These are phyloP conservation scores for Sylvicola cinctus DNA, from an alignment of 2,888 invertebrate species.

Conservation along the genomic window DNA sequence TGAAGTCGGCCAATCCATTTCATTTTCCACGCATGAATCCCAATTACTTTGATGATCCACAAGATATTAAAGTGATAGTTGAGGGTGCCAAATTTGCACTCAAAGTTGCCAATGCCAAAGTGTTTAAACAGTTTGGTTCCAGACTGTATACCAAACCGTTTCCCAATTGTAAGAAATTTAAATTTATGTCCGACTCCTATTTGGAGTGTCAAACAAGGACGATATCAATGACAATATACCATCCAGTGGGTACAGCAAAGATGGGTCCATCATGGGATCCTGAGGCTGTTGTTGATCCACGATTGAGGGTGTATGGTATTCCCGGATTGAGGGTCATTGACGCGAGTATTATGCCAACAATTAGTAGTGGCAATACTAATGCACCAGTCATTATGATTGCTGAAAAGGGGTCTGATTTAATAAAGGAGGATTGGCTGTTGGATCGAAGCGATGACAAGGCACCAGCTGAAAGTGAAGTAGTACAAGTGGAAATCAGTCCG, in stretches of 20 bases:
- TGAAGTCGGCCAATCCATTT: constrained; percentile 65
- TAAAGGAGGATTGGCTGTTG: constrained; percentile 57
- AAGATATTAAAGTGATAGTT: constrained; percentile 58
- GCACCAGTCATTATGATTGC: constrained; percentile 85
- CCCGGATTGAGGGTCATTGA: constrained; percentile 63
- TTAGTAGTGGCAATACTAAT: constrained; percentile 76
- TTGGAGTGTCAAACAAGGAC: constrained; percentile 74
- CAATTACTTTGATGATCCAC: constrained; percentile 70
- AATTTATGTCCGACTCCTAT: constrained; percentile 60
- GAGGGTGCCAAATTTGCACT: constrained; percentile 65
- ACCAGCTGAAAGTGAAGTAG: not conserved
- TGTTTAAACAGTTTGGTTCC: constrained; percentile 64
- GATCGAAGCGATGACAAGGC: not conserved
- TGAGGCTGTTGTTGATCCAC: constrained; percentile 63
- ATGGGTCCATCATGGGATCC: constrained; percentile 68
- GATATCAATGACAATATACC: constrained; percentile 78
- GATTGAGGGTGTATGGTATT: constrained; percentile 56
- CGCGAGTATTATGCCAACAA: constrained; percentile 73
- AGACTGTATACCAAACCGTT: constrained; percentile 51
- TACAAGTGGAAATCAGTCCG: no score
- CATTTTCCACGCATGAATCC: constrained; percentile 78
- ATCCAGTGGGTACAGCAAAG: constrained; percentile 72
- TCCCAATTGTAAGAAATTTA: constrained; percentile 53
- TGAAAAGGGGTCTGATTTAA: constrained; percentile 70
- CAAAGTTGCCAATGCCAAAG: constrained; percentile 47